These are phyloP conservation scores for Huso huso DNA, from an alignment of 2,797 vertebrate genomes.

Conservation along the genomic window DNA sequence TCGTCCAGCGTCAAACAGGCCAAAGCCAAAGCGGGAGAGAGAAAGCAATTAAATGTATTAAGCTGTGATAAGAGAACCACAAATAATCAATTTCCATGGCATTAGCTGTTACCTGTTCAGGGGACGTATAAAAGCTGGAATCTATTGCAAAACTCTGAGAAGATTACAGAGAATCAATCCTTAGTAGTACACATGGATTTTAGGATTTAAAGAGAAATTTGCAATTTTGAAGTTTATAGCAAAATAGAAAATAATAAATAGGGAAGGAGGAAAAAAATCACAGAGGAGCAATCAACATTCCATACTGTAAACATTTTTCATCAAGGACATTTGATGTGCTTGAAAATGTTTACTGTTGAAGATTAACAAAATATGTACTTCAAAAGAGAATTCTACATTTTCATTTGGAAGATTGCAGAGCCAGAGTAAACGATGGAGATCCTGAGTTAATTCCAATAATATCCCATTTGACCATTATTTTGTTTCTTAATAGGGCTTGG, in stretches of 20 bases:
- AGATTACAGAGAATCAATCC: slow-evolving; percentile 40
- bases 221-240: slow-evolving; percentile 31
- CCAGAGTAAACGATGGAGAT: too few relatives aligned
- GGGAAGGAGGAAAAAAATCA: neutral
- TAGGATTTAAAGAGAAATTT: slow-evolving; percentile 40
- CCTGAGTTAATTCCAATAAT: too few relatives aligned
- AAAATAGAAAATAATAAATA: neutral
- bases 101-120: slow-evolving; percentile 42
- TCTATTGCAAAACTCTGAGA: slow-evolving; percentile 41
- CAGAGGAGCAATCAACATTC: neutral
- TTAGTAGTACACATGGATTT: slow-evolving; percentile 34
- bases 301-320: neutral
- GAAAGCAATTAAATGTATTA: slow-evolving; percentile 57
- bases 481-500: neutral
- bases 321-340: neutral
- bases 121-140: slow-evolving; percentile 48
- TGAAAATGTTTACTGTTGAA: neutral
- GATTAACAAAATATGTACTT: neutral
- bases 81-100: slow-evolving; percentile 51
- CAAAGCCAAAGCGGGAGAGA: slow-evolving; percentile 42
- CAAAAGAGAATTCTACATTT: too few relatives aligned
- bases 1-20: slow-evolving; percentile 37
- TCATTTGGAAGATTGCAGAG: too few relatives aligned
- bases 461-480: neutral
- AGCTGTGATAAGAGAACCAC: slow-evolving; percentile 53